Base-by-base conservation (phyloP, 2,888 invertebrate genomes). In the Morpho achilles region DNA sequence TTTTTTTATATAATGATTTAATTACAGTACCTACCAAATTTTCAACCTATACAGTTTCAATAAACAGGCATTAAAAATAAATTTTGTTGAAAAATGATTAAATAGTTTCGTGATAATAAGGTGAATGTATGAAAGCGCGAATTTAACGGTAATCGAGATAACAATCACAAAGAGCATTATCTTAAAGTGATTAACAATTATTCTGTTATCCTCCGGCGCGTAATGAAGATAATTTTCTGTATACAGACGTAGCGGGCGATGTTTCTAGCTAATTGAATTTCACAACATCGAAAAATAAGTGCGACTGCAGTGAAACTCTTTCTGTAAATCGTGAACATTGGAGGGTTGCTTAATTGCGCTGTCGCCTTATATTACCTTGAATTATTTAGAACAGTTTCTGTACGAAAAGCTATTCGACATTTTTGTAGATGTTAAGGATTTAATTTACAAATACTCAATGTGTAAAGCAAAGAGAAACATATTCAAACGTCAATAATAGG, bases 191-290 rank as follows among this genome's bases (percentile, higher is more conserved):
- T 79, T 78, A 79, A 70, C 73, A 75, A 75, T 73, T 70, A 75
- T 71, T 72, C 70, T 74, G 74, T 76, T 76, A 76, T 75, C 68
- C 72, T 68, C 67, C 66, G 59, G 68, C 70, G 67, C 68, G 75
- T 75, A 79, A 80, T 76, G 71, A 77, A 78, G 75, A 79, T 81
- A 81, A 82, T 79, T 82, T 69, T 70, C 74, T 73, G 71, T 71
- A 71, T 70, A 74, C 73, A 71, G 73, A 69, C 67, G 71, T 75
- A 67, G 71, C 68, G 67, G 71, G 69, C 66, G 70, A 69, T 67
- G 70, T 65, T 71, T 69, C 71, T 59, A 63, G 66, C 73, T 79
- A 81, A 81, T 80, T 82, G 73, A 77, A 82, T 76, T 74, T 73
- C 69, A 75, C 74, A 76, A 73, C 75, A 78, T 77, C 68, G 70